Percentiles rank a stretch among this genome's conserved stretches.
phyloP scores from a whole-genome alignment of 2,797 vertebrate genomes.

The Stomatorhinus walkeri region DNA sequence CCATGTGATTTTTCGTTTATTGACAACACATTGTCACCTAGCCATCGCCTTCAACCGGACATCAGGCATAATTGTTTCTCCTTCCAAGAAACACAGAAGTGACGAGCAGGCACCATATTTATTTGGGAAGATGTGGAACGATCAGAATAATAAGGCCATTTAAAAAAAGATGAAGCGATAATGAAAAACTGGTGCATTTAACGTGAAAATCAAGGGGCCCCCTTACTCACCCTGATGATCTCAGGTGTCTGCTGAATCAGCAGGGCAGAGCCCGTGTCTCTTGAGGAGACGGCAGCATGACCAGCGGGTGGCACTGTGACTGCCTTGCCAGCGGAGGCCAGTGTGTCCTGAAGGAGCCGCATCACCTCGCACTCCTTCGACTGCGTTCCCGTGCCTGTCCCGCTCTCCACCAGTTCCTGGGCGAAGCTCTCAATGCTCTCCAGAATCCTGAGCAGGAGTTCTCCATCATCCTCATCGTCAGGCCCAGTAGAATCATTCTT shows the following conservation, averaged over 20 bases:
- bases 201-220: neutral
- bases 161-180: neutral
- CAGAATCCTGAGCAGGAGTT: constrained; percentile 81
- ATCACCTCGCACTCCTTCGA: constrained; percentile 92
- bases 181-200: neutral
- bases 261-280: constrained; percentile 66
- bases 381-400: constrained; percentile 75
- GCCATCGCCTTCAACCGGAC: neutral
- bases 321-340: constrained; percentile 63
- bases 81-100: neutral
- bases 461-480: constrained; percentile 85
- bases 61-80: neutral
- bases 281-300: constrained; percentile 40
- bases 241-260: constrained; percentile 90
- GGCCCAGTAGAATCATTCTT: constrained; percentile 27
- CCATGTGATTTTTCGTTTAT: neutral
- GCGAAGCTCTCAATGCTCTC: constrained; percentile 97
- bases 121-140: neutral
- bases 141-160: neutral
- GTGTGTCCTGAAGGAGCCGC: constrained; percentile 89
- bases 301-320: constrained; percentile 40
- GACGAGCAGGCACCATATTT: neutral
- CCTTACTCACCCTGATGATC: constrained; percentile 81
- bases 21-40: neutral
- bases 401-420: constrained; percentile 92